Base-by-base conservation (phyloP, 2,888 invertebrate genomes). In the Steinernema carpocapsae region DNA sequence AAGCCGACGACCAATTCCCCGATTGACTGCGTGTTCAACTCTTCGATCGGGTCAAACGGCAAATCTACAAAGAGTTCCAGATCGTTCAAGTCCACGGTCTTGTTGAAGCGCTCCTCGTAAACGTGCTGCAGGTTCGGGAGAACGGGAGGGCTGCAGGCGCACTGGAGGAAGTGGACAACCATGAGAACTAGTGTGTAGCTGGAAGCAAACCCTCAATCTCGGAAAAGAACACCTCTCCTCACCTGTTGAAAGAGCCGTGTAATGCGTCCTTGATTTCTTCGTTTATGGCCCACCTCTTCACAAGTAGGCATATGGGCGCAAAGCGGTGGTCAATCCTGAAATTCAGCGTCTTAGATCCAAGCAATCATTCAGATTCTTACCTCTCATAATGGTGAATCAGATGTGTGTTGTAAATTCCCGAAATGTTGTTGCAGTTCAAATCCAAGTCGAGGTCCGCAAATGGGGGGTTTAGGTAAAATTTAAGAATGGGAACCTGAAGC, bases 321-420 rank as follows among this genome's bases (percentile, higher is more conserved):
- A 87, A 86, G 10, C 87, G 79, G 14, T 77, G 78, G 71, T 87
- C 87, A 0, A 79, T 73, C 72, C 85, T 84, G 72, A 71, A 83
- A 72, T n/a, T n/a, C n/a, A n/a, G n/a, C n/a, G n/a, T n/a, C n/a
- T n/a, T 59, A 26, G 56, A 59, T 26, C 42, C 19, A 70, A 2
- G 3, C 6, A 22, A 12, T 22, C 19, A 17, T 2, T 0, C 10
- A 46, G n/a, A 43, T 12, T 43, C 10, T 19, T 43, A 85, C 85
- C 79, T 75, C 6, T 85, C 79, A 77, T 88, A 87, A 76, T 87
- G 84, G 71, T 87, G 87, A 19, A 86, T 77, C 17, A 87, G 74
- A 75, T 87, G 84, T 0, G 85, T 84, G 74, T 87, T 87, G 77
- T 85, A 83, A 17, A 87, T 82, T 29, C 87, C 87, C 19, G 87